Percentiles rank a stretch among this genome's conserved stretches.
phyloP scores from a whole-genome alignment of 2,888 invertebrate genomes.

The Uropetala carovei region DNA sequence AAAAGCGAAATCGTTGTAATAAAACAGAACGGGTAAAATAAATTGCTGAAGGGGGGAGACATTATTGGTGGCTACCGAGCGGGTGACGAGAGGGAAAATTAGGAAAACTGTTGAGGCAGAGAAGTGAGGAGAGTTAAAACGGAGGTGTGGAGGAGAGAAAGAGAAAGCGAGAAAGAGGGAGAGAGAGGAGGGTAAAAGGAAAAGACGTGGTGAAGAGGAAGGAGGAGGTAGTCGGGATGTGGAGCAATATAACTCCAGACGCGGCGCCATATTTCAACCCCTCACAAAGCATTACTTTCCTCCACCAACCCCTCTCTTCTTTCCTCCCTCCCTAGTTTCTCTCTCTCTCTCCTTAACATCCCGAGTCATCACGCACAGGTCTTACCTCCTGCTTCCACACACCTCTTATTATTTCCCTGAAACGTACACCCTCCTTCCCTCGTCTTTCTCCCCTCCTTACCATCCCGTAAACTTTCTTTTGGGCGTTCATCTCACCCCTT shows the following conservation, averaged over 20 bases:
- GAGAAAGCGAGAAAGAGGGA: neutral
- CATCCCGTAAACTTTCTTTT: neutral
- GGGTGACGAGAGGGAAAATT: neutral
- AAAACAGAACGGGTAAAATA: no score
- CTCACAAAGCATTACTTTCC: neutral
- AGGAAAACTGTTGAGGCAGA: neutral
- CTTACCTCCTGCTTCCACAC: neutral
- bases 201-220: neutral
- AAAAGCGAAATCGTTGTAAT: no score
- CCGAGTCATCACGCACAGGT: neutral
- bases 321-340: neutral
- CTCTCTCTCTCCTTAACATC: neutral
- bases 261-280: neutral
- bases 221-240: neutral
- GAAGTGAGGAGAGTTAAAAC: neutral
- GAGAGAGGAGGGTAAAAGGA: neutral
- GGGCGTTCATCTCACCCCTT: neutral
- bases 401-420: neutral
- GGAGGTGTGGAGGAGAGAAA: neutral
- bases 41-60: no score
- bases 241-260: constrained; percentile 26
- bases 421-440: neutral
- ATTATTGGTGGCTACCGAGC: neutral
- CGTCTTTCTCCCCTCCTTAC: neutral
- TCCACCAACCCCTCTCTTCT: neutral